Base-by-base conservation (phyloP, 2,797 vertebrate genomes). In the Apodemus agrarius region DNA sequence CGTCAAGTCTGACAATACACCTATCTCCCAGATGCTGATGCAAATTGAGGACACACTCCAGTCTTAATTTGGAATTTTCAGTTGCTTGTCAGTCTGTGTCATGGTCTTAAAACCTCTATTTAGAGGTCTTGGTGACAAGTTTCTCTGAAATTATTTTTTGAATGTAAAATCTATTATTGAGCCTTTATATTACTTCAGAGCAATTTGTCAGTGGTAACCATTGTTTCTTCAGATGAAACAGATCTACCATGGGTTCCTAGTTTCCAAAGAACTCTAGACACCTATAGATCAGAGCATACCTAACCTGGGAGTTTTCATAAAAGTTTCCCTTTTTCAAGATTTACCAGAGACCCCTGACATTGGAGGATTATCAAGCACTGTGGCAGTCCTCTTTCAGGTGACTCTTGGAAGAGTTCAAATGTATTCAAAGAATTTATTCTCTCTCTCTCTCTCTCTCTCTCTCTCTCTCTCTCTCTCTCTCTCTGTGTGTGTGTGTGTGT, bases 51-150 rank as follows among this genome's bases (percentile, higher is more conserved):
- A 75, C 37, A 74, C 8, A 17, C 80, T 86, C 52, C 85, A 81
- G 82, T 63, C 89, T 89, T 92, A 67, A 90, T 78, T 79, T 94
- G 74, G 80, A 92, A 34, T 92, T 93, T 82, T 95, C 29, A 59
- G n/a, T 37, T 63, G 91, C 84, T 59, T 78, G 17, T 94, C 75
- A 92, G 16, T 34, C 65, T 74, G 14, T 76, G 59, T 81, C 37
- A 91, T 31, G 49, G 26, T 69, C 29, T 82, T 49, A 84, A 94
- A 82, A 95, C 31, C 90, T 95, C 90, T 90, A 40, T 84, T 69
- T 97, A 96, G 29, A 49, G 46, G 52, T 94, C 75, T 46, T 83
- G 76, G 75, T 75, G 89, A 61, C 93, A 79, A 49, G 43, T 76
- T 69, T 83, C 17, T 61, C 19, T 49, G 94, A 85, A 75, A 84